phyloP scores from a whole-genome alignment of 2,888 invertebrate genomes.

The Ernsta delagoae region DNA sequence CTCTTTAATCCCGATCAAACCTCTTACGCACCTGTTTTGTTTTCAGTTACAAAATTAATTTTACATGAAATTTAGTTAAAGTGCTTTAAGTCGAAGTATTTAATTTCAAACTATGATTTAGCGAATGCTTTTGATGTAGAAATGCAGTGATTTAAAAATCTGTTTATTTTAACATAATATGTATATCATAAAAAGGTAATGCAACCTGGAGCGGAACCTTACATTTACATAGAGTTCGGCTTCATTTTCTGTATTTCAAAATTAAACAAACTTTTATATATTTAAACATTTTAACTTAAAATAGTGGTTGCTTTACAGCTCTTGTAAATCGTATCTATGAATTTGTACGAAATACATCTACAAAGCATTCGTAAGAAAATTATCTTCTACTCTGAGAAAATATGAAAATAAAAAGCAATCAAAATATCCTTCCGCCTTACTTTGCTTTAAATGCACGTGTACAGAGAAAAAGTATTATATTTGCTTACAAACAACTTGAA shows the following conservation, averaged over 20 bases:
- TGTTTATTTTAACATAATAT: too few relatives aligned
- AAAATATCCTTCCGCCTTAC: background rate
- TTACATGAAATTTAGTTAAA: background rate
- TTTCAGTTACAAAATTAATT: background rate
- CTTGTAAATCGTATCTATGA: background rate
- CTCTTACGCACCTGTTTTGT: background rate
- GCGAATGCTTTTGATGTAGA: too few relatives aligned
- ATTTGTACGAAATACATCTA: background rate
- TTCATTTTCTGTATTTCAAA: too few relatives aligned
- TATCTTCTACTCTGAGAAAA: background rate
- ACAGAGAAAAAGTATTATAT: conserved; percentile 1
- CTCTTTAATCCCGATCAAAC: background rate
- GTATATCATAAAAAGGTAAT: too few relatives aligned
- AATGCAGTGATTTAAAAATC: too few relatives aligned
- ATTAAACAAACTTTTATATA: too few relatives aligned
- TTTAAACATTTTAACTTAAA: background rate
- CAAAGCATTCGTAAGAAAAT: background rate
- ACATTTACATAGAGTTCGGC: too few relatives aligned
- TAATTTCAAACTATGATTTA: background rate
- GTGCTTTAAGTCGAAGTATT: background rate
- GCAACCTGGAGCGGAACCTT: too few relatives aligned
- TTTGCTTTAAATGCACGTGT: background rate
- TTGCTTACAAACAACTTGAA: conserved; percentile 3
- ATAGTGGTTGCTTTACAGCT: background rate
- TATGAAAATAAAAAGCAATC: background rate